Evolutionary conservation across 2,797 vertebrate genomes (phyloP), one percentile per base, ranked within the genome.

Genomic region (Momotus momota): DNA sequence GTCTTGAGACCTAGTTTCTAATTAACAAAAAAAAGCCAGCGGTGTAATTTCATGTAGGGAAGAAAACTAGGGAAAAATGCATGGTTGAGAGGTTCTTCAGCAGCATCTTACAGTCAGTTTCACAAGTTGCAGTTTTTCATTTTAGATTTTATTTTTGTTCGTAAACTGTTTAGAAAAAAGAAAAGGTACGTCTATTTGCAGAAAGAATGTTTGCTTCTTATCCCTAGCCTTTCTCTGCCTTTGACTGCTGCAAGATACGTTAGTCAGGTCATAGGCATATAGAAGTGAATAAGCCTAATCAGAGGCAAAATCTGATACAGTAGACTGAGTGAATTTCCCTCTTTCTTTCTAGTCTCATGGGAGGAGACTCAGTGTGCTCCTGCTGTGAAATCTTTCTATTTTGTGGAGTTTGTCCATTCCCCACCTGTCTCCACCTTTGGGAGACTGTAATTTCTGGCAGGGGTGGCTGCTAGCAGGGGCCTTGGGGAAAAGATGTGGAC

Each of bases 1-100:
- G 57, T 86, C 35, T 85, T 88, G 51, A 91, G 67, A 64, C 72
- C 57, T 79, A 69, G 22, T 86, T 95, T 92, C 72, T 91, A 90
- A 93, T 90, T 90, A 86, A 71, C 12, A 82, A 71, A 81, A 77
- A 77, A 71, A 66, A 19, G 29, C 31, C 8, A 65, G 41, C 38
- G 72, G 54, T 7, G 1, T 81, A 25, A 52, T 87, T 91, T 85
- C 9, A 2, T 40, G 25, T 27, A 15, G 14, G 22, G 35, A 85
- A 55, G 26, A 88, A 92, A 93, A 61, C 14, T 16, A 43, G 29
- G 40, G 64, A 12, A 84, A 93, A 90, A 72, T 73, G 7, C 10
- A 1, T 27, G 23, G 14, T 16, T 33, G 35, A 95, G 93, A 35
- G 41, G 12, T 38, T 95, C 15, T 52, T 77, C 23, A 79, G 27